Evolutionary conservation across 2,113 vertebrate genomes (phyloP).

Genomic region (Vireo altiloquus): DNA sequence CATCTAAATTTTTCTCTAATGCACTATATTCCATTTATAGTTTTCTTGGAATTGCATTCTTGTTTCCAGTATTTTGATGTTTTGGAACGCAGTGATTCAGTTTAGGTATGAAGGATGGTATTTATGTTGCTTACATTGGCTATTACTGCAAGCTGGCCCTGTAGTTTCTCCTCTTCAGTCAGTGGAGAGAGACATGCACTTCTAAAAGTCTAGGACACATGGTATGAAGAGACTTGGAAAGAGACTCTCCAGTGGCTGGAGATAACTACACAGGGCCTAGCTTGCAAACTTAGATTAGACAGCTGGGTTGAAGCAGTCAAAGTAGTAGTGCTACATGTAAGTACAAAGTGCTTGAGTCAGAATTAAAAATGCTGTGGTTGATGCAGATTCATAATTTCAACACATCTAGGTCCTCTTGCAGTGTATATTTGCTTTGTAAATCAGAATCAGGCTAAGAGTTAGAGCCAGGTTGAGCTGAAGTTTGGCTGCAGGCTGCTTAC

Average conservation of each 20-base stretch:
- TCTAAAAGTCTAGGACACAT: background rate
- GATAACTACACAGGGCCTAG: background rate
- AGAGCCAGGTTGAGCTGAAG: background rate
- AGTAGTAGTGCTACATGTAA: background rate
- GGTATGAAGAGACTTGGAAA: background rate
- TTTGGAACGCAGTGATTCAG: background rate
- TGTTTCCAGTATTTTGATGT: background rate
- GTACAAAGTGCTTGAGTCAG: background rate
- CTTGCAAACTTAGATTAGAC: accelerated
- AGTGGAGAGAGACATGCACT: background rate
- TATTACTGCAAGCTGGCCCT: background rate
- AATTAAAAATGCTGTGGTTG: background rate
- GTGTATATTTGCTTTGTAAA: background rate
- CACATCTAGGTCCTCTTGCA: background rate
- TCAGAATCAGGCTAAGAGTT: background rate
- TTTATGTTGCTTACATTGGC: background rate
- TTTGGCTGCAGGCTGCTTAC: background rate
- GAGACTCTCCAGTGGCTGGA: background rate
- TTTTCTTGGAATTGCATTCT: background rate
- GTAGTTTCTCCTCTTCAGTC: background rate
- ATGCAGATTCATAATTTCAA: background rate
- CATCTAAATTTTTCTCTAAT: background rate
- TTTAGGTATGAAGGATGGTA: background rate
- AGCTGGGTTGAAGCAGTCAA: background rate
- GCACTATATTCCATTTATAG: background rate